Conservation (phyloP, 2,113 vertebrate species). For the Hippocampus guttulatus region DNA sequence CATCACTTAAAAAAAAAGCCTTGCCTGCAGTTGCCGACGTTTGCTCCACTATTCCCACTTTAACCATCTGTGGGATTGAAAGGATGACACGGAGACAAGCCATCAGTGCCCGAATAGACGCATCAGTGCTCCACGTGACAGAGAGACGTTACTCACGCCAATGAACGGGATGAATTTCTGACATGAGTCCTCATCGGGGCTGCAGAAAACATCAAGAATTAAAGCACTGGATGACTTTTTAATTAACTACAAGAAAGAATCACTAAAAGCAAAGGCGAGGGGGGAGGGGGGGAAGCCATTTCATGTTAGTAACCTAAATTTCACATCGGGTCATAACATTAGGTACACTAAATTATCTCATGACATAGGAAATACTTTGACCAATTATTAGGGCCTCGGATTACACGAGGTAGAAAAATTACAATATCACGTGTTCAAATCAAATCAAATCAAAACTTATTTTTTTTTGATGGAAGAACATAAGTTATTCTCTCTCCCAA, state of each 20-base stretch:
- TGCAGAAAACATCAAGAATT: conserved; percentile 45
- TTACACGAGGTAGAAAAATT: no score
- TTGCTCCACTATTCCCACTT: conserved; percentile 93
- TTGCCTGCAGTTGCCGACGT: conserved; percentile 88
- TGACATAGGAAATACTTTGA: not conserved
- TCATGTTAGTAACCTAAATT: not conserved
- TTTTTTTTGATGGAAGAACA: no score
- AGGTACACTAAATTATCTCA: not conserved
- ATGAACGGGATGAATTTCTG: conserved; percentile 98
- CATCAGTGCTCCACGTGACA: not conserved
- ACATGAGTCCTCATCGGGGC: conserved; percentile 93
- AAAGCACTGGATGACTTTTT: not conserved
- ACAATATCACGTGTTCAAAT: no score
- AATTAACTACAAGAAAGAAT: not conserved
- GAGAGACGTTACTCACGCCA: conserved; percentile 75
- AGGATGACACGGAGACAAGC: not conserved
- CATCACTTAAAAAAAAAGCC: not conserved
- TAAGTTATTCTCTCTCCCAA: no score
- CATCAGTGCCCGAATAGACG: not conserved
- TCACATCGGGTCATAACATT: not conserved
- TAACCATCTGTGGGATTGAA: conserved; percentile 81
- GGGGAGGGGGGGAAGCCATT: rapidly evolving
- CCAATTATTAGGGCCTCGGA: no score
- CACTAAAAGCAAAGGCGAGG: not conserved
- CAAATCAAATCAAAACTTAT: no score